Evolutionary conservation across 2,888 invertebrate genomes (phyloP), one percentile per base, ranked within the genome.

Genomic region (Antheraea assamensis): DNA sequence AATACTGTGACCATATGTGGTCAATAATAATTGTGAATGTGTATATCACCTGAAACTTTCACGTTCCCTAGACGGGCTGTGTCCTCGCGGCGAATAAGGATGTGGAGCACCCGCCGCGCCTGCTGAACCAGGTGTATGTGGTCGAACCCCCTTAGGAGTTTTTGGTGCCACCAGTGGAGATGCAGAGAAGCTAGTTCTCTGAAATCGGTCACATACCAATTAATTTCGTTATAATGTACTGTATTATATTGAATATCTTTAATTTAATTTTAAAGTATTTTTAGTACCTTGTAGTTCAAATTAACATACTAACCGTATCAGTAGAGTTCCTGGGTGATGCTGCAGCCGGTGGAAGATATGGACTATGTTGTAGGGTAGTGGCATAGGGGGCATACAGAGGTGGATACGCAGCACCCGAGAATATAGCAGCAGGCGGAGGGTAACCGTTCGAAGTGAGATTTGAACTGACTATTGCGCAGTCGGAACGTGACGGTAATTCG

Each of bases 321-420:
- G 96, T 94, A 47, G 95, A 94, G 78, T 96, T 96, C 77, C 96
- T 95, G 42, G 96, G 96, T 66, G 96, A 96, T 70, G 96, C 95
- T 72, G 95, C 96, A 55, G 94, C 92, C 7, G 96, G 96, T 73
- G 96, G 96, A 81, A 97, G 95, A 86, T 97, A 97, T 66, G 97
- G 97, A 83, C 96, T 97, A 89, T 97, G 96, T 89, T 96, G 96
- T 77, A 96, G 88, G 74, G 96, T 95, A 75, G 96, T 95, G 75
- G 97, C 96, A 85, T 97, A 97, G 0, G 98, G 98, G 21, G 98
- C 96, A 86, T 98, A 98, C 77, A 98, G 94, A 61, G 97, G 96
- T 77, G 96, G 96, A 78, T 92, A 93, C 61, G 90, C 83, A 61
- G 88, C 87, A n/a, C 90, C 91, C 74, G 97, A 96, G 87, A 97